Evolutionary conservation across 2,888 invertebrate species (phyloP).

Genomic region (Biston betularia): DNA sequence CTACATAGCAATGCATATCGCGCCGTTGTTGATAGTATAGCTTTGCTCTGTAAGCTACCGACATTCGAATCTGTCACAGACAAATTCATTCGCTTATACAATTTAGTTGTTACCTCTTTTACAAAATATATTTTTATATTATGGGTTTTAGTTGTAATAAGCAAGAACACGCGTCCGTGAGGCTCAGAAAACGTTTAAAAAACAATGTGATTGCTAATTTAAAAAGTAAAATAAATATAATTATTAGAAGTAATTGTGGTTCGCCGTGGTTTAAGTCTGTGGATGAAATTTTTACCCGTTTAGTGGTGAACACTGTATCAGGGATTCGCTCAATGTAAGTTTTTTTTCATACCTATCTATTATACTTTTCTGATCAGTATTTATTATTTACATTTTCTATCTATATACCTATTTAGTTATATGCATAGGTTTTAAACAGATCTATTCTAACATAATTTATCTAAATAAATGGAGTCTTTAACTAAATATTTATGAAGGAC

Average conservation of each 20-base stretch:
- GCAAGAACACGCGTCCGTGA: slow-evolving; percentile 29
- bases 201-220: background rate
- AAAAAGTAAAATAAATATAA: slow-evolving; percentile 1
- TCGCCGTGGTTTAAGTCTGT: background rate
- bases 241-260: background rate
- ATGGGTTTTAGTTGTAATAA: slow-evolving; percentile 46
- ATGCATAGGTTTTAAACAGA: no score
- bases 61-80: background rate
- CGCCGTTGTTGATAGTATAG: background rate
- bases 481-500: no score
- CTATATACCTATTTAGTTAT: no score
- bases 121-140: background rate
- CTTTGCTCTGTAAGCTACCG: slow-evolving; percentile 1
- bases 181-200: slow-evolving; percentile 18
- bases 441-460: no score
- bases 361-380: background rate
- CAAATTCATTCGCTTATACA: background rate
- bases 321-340: slow-evolving; percentile 28
- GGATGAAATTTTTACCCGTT: slow-evolving; percentile 1
- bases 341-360: slow-evolving; percentile 2
- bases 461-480: no score
- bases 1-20: background rate
- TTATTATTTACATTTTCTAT: no score
- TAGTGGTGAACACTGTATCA: background rate
- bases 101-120: slow-evolving; percentile 3